Conservation (phyloP, 2,797 vertebrate genomes). For the Arnoldichthys spilopterus region DNA sequence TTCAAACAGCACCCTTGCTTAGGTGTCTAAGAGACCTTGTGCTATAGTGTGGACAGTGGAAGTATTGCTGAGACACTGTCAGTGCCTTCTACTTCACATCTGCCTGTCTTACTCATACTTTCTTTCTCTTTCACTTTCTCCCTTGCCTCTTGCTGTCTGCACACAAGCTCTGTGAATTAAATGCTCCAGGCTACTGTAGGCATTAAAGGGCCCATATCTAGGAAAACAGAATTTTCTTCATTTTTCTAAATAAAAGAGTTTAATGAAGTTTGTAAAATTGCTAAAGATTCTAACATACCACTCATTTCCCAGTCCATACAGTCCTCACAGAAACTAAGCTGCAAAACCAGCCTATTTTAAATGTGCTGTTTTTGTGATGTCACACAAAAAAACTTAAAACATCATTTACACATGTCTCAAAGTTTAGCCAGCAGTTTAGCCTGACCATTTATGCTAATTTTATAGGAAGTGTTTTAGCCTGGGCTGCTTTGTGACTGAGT, state of each 20-base stretch:
- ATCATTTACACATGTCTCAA: not conserved
- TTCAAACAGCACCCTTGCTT: slow-evolving; percentile 12
- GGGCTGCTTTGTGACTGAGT: not conserved
- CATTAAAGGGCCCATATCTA: not conserved
- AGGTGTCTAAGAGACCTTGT: slow-evolving; percentile 37
- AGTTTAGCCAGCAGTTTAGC: not conserved
- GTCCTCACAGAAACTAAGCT: not conserved
- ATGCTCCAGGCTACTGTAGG: not conserved
- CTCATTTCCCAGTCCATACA: not conserved
- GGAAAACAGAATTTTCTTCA: not conserved
- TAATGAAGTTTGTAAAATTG: no score
- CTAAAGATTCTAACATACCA: not conserved
- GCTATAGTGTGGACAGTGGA: slow-evolving; percentile 16
- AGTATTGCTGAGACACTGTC: not conserved
- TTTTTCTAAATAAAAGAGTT: no score
- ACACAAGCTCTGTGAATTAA: not conserved
- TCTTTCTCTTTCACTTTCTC: not conserved
- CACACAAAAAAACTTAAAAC: no score
- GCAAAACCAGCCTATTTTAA: not conserved
- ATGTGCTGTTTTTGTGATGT: not conserved
- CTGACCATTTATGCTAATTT: not conserved
- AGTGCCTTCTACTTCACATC: slow-evolving; percentile 9
- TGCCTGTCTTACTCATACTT: slow-evolving; percentile 2
- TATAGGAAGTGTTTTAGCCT: not conserved
- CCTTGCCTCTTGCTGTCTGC: not conserved